phyloP scores from a whole-genome alignment of 1,140 invertebrate species.

The Drosophila quadrilineata region DNA sequence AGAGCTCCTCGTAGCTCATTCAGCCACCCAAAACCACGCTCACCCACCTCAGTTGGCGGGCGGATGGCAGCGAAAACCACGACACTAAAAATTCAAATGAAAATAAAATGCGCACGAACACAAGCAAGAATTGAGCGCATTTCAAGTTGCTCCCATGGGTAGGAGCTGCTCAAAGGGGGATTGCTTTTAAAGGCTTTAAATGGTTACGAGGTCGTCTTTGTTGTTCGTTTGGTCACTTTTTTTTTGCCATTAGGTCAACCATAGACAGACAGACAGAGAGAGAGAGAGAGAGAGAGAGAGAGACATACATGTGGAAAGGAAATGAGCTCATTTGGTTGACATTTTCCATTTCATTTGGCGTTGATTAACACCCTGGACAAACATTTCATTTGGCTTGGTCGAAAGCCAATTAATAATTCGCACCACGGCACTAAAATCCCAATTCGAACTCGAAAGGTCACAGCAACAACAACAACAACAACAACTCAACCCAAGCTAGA shows the following conservation, averaged over 20 bases:
- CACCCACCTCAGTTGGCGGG: constrained; percentile 28
- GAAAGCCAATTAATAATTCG: constrained; percentile 30
- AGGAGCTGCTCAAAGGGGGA: background rate
- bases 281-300: background rate
- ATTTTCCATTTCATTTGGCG: constrained; percentile 77
- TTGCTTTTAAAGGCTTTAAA: constrained; percentile 55
- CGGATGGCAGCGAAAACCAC: constrained; percentile 22
- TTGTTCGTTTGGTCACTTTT: constrained; percentile 42
- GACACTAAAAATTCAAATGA: constrained; percentile 59
- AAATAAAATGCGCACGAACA: constrained; percentile 46
- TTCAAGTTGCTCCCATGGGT: constrained; percentile 51
- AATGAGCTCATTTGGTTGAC: constrained; percentile 76
- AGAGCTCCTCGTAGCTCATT: too few relatives aligned
- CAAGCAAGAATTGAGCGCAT: constrained; percentile 55
- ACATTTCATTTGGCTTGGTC: constrained; percentile 24
- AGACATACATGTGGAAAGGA: too few relatives aligned
- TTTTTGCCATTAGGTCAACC: constrained; percentile 56
- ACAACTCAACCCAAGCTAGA: background rate
- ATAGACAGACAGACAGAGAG: constrained; percentile 4
- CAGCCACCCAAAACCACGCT: constrained; percentile 31
- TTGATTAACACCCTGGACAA: constrained; percentile 66
- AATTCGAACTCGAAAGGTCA: constrained; percentile 34
- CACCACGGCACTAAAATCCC: constrained; percentile 11
- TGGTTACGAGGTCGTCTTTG: constrained; percentile 65
- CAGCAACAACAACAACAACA: constrained; percentile 21